Conservation (phyloP, 2,797 vertebrate genomes). For the Manis pentadactyla region DNA sequence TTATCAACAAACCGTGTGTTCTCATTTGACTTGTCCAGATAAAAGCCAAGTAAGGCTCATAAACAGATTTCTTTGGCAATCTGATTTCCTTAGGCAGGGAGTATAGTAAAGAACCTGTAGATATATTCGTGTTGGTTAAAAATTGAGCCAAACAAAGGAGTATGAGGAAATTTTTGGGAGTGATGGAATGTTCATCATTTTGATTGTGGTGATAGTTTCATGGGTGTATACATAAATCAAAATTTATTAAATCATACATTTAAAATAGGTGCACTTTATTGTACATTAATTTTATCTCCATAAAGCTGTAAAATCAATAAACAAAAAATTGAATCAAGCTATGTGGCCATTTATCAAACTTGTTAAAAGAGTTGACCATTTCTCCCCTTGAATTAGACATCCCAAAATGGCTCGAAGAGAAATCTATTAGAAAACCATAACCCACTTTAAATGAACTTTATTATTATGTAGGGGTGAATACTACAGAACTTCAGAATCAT, state of each 20-base stretch:
- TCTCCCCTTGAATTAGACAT: neutral
- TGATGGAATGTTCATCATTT: neutral
- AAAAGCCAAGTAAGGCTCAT: slow-evolving; percentile 74
- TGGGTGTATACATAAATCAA: neutral
- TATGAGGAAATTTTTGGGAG: neutral
- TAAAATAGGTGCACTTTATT: slow-evolving; percentile 6
- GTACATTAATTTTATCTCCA: neutral
- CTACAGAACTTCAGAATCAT: neutral
- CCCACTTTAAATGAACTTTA: neutral
- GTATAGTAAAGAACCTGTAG: slow-evolving; percentile 25
- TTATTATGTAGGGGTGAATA: neutral
- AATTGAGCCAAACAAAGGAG: slow-evolving; percentile 1
- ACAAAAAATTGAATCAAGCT: slow-evolving; percentile 10
- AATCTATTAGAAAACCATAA: slow-evolving; percentile 15
- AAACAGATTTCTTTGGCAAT: slow-evolving; percentile 69
- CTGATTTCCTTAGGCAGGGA: slow-evolving; percentile 57
- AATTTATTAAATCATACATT: neutral
- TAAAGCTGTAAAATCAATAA: slow-evolving; percentile 25
- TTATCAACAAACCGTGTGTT: slow-evolving; percentile 76
- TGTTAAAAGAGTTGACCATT: neutral
- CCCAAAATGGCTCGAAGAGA: neutral
- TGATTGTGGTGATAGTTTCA: neutral
- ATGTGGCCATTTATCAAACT: slow-evolving; percentile 19
- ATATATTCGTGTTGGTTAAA: slow-evolving; percentile 38
- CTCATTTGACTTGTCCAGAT: slow-evolving; percentile 81